Evolutionary conservation across 1,140 invertebrate species (phyloP).

Genomic region (Papilio aristodemus): DNA sequence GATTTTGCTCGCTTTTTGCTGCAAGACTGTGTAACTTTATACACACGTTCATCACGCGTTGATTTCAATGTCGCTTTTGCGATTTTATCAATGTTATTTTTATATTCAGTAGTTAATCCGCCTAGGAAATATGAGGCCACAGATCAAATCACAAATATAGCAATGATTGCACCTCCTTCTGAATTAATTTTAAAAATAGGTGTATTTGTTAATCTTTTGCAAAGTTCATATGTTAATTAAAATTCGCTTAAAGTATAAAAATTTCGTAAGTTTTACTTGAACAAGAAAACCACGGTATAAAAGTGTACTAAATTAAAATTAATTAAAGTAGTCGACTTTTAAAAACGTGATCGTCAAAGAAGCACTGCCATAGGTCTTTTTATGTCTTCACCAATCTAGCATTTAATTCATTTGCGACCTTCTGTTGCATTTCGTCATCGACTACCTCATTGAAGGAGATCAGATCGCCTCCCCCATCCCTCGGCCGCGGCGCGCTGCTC

Average conservation of each 20-base stretch:
- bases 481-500: not conserved
- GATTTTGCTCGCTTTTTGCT: not conserved
- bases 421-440: not conserved
- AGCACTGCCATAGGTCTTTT: no score
- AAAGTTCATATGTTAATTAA: no score
- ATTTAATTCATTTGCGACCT: not conserved
- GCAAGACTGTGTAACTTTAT: not conserved
- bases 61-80: not conserved
- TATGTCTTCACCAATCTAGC: not conserved
- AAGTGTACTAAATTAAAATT: no score
- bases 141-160: not conserved
- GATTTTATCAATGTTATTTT: slow-evolving; percentile 8
- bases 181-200: no score
- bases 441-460: not conserved
- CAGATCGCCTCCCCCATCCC: not conserved
- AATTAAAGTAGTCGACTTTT: no score
- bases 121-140: not conserved
- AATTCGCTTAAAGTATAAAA: no score
- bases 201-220: no score
- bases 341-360: no score
- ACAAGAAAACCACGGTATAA: no score
- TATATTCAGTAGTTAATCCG: not conserved
- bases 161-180: no score
- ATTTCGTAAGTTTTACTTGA: no score
- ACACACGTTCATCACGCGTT: not conserved